Evolutionary conservation across 2,888 invertebrate genomes (phyloP).

Genomic region (Tipula unca): DNA sequence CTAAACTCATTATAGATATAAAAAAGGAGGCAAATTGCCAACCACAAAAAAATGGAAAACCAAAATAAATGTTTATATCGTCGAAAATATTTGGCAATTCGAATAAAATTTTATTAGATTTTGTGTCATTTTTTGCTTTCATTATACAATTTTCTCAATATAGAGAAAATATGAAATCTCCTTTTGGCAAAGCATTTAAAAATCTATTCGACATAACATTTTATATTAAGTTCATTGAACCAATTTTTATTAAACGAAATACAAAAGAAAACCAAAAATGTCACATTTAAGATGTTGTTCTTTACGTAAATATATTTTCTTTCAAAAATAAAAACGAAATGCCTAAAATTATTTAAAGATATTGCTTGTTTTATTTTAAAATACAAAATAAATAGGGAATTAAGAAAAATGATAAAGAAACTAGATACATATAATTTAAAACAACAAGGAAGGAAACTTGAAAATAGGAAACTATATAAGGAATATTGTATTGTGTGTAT

Average conservation of each 20-base stretch:
- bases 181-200: not conserved
- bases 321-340: not conserved
- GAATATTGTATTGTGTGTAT: not conserved
- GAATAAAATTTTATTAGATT: not conserved
- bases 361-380: not conserved
- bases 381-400: not conserved
- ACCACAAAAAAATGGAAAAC: not conserved
- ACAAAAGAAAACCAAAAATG: not conserved
- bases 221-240: conserved; percentile 3
- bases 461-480: not conserved
- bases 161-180: not conserved
- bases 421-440: not conserved
- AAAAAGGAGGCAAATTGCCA: not conserved
- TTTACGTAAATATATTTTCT: not conserved
- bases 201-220: not conserved
- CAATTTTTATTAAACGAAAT: not conserved
- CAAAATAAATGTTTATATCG: not conserved
- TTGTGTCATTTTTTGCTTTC: not conserved
- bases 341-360: not conserved
- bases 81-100: not conserved
- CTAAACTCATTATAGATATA: not conserved
- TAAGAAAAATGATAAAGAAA: not conserved
- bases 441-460: not conserved
- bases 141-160: not conserved
- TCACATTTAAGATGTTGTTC: not conserved